phyloP scores from a whole-genome alignment of 2,113 vertebrate species.

The Oceanodroma tethys region DNA sequence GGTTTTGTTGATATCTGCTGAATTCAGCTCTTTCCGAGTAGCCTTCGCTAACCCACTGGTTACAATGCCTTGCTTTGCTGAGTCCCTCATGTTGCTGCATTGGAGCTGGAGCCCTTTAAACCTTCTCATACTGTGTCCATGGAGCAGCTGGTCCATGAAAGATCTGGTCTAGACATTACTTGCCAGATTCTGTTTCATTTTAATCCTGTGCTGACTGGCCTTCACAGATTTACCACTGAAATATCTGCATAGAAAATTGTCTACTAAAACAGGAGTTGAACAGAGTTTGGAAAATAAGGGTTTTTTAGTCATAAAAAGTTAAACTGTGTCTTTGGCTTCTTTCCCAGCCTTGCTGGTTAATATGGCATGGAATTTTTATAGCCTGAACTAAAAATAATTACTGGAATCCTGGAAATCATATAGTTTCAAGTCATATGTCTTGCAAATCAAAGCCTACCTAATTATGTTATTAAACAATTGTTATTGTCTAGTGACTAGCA shows the following conservation, averaged over 20 bases:
- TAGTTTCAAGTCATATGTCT: not conserved
- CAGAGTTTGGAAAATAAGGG: not conserved
- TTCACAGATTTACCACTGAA: not conserved
- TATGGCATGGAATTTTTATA: not conserved
- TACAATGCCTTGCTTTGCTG: not conserved
- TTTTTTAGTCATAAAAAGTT: not conserved
- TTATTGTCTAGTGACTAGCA: not conserved
- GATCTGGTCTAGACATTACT: not conserved
- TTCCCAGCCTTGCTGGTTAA: not conserved
- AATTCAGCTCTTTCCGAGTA: not conserved
- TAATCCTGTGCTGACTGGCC: not conserved
- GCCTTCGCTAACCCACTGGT: not conserved
- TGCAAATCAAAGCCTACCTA: constrained; percentile 1
- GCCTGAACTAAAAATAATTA: constrained; percentile 20
- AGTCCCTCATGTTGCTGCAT: not conserved
- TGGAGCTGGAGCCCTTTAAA: not conserved
- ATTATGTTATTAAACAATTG: not conserved
- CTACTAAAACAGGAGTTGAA: not conserved
- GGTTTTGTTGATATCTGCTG: not conserved
- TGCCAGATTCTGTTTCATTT: not conserved
- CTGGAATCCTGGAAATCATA: not conserved
- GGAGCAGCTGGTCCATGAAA: not conserved
- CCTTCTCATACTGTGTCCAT: not conserved
- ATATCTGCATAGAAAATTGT: not conserved
- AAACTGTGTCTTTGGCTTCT: not conserved